Conservation (phyloP, 2,113 vertebrate genomes). For the Microtus ochrogaster region DNA sequence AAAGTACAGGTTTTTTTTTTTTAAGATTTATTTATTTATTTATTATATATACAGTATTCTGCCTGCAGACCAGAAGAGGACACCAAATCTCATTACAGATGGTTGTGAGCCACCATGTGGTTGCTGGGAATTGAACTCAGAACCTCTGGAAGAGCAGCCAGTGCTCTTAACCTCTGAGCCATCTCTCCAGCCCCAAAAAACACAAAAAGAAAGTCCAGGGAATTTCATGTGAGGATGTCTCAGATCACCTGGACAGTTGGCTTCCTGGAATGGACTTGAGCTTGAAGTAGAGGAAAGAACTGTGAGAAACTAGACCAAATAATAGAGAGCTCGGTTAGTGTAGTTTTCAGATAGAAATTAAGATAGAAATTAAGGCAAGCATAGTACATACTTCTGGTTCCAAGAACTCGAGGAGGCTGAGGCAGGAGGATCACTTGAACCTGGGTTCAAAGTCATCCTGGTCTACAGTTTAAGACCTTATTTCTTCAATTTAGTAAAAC, state of each 20-base stretch:
- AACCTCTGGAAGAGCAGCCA: no score
- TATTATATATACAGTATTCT: no score
- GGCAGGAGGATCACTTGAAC: background rate
- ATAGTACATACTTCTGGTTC: background rate
- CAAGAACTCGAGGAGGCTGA: background rate
- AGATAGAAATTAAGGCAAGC: background rate
- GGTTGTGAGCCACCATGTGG: no score
- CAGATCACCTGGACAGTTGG: background rate
- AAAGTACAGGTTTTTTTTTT: no score
- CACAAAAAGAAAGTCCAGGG: conserved; percentile 15
- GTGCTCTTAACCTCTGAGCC: no score
- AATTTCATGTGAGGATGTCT: conserved; percentile 51
- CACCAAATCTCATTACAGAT: no score
- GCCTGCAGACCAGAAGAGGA: no score
- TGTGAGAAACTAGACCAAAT: conserved; percentile 45
- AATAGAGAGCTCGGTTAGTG: background rate
- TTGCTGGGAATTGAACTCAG: no score
- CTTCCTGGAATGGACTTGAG: conserved; percentile 49
- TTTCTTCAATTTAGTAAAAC: background rate
- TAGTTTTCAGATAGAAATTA: conserved; percentile 10
- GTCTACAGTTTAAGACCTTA: background rate
- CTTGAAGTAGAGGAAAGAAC: conserved; percentile 51
- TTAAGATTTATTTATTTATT: no score
- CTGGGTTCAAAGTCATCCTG: background rate
- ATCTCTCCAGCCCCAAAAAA: no score